A percentile compares a stretch with the other conserved stretches of the same genome.
Conservation (phyloP, 2,888 invertebrate species). For the Carterocephalus palaemon region DNA sequence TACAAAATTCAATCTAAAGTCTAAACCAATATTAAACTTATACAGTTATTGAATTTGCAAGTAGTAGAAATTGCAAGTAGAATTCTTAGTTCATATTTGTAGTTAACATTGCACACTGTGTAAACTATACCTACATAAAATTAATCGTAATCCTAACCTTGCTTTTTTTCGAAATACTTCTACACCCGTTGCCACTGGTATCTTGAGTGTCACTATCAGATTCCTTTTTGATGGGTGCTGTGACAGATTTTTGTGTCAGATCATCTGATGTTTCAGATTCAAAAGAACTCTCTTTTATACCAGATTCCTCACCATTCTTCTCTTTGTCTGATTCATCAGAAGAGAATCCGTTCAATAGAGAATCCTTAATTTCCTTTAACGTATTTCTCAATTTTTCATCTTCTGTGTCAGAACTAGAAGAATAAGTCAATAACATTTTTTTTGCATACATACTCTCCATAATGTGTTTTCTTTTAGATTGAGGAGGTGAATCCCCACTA, state of each 20-base stretch:
- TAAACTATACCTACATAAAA: not conserved
- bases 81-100: too few species aligned
- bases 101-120: not conserved
- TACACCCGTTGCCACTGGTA: constrained; percentile 20
- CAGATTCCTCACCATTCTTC: constrained; percentile 30
- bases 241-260: constrained; percentile 15
- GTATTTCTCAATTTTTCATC: constrained; percentile 49
- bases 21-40: too few species aligned
- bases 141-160: constrained; percentile 58
- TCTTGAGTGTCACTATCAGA: constrained; percentile 25
- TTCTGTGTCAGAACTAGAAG: constrained; percentile 63
- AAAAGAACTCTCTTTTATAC: constrained; percentile 10
- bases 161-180: constrained; percentile 44
- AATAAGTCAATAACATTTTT: constrained; percentile 53
- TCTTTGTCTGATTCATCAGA: constrained; percentile 39
- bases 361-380: constrained; percentile 47
- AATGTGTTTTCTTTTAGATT: constrained; percentile 47
- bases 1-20: too few species aligned
- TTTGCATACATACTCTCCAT: constrained; percentile 61
- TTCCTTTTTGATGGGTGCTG: constrained; percentile 3
- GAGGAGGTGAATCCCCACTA: constrained; percentile 34
- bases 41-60: too few species aligned
- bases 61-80: too few species aligned
- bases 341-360: constrained; percentile 42
- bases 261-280: constrained; percentile 7